Evolutionary conservation across 2,888 invertebrate species (phyloP).

Genomic region (Cepaea hortensis): DNA sequence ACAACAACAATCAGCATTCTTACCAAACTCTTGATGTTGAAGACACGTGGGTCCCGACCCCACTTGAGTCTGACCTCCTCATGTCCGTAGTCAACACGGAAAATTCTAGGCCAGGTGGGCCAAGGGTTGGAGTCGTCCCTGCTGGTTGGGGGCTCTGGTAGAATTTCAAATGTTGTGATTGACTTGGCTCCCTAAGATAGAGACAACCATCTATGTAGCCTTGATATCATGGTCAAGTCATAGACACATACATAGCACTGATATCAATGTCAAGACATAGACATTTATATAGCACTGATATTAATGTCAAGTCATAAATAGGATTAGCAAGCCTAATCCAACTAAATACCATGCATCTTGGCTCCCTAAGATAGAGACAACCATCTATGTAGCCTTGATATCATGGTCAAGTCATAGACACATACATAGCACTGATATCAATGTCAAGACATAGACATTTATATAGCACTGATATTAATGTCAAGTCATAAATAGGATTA

Average conservation of each 20-base stretch:
- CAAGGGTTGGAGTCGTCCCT: constrained; percentile 95
- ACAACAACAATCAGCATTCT: constrained; percentile 28
- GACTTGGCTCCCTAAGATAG: constrained; percentile 87
- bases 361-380: no score
- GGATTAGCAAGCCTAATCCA: neutral
- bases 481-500: neutral
- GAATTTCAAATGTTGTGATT: constrained; percentile 96
- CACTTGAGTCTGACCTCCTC: constrained; percentile 90
- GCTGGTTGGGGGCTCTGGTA: constrained; percentile 90
- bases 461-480: no score
- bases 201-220: neutral
- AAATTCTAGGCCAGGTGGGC: constrained; percentile 98
- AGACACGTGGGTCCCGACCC: constrained; percentile 89
- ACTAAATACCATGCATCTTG: no score
- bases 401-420: no score
- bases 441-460: no score
- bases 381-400: no score
- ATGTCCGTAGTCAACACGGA: constrained; percentile 98
- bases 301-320: no score
- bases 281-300: no score
- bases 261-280: no score
- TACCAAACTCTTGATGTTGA: constrained; percentile 92
- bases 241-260: neutral
- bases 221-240: neutral
- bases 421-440: no score